Evolutionary conservation across 1,140 invertebrate genomes (phyloP), one percentile per base, ranked within the genome.

Genomic region (Anastrepha obliqua): DNA sequence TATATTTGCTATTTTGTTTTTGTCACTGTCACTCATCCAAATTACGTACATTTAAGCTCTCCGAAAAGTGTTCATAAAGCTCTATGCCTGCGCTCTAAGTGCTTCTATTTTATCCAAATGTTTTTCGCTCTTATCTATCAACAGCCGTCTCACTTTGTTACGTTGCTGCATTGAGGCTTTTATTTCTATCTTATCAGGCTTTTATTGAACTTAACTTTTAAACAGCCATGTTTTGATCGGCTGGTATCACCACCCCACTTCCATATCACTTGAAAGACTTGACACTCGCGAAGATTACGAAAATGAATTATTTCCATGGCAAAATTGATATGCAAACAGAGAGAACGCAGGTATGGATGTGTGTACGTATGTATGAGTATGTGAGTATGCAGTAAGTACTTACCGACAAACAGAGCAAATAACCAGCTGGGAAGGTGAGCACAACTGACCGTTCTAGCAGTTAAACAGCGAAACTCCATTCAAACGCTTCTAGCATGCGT

Each of bases 101-200:
- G 11, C 8, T 13, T 13, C 9, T 4, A 62, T 4, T 62, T n/a
- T 5, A 39, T n/a, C 13, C 51, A n/a, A n/a, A 29, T 55, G 47
- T 51, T 81, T 17, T 67, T 11, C 9, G 20, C 17, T 6, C 39
- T 81, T 81, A n/a, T 81, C 67, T 55, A n/a, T 2, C n/a, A 0
- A 51, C 17, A 20, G n/a, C n/a, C n/a, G 20, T 7, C 74, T 81
- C 42, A 51, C n/a, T 20, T 29, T 81, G 74, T 55, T 81, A 20
- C 74, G 55, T 29, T 29, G 74, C 74, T 81, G 74, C 74, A 81
- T 39, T 47, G 42, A 81, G 29, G 74, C 74, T 81, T 81, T 81
- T 81, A 8, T 20, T 0, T 3, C n/a, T 81, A 81, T 81, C 74
- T 81, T 81, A 81, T 81, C 74, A 55, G 20, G n/a, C n/a, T 9